phyloP scores from a whole-genome alignment of 2,888 invertebrate genomes.

The Alcis repandata region DNA sequence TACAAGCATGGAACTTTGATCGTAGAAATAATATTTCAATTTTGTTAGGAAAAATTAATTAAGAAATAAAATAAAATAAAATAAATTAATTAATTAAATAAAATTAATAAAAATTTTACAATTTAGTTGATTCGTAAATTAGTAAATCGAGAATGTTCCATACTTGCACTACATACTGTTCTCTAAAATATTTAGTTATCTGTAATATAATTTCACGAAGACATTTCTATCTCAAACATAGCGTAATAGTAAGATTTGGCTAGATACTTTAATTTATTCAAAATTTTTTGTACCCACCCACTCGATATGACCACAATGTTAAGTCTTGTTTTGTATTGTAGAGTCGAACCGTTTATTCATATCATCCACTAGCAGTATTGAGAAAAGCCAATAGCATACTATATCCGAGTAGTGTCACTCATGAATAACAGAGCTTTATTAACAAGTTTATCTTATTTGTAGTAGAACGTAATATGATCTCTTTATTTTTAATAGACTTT shows the following conservation, averaged over 20 bases:
- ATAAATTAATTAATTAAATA: too few species aligned
- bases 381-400: constrained; percentile 59
- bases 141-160: too few species aligned
- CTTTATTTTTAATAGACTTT: constrained; percentile 85
- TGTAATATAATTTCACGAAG: constrained; percentile 56
- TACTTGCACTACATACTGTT: too few species aligned
- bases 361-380: constrained; percentile 61
- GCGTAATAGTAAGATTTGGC: constrained; percentile 59
- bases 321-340: constrained; percentile 11
- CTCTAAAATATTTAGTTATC: constrained; percentile 12
- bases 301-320: constrained; percentile 35
- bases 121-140: too few species aligned
- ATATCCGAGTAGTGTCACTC: constrained; percentile 61
- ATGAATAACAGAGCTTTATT: constrained; percentile 78
- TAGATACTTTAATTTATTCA: constrained; percentile 51
- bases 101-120: too few species aligned
- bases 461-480: constrained; percentile 82
- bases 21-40: too few species aligned
- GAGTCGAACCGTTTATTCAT: background rate
- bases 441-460: constrained; percentile 82
- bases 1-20: too few species aligned
- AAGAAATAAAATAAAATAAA: too few species aligned
- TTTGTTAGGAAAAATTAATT: too few species aligned
- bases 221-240: constrained; percentile 45
- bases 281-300: constrained; percentile 50